Base-by-base conservation (phyloP, 2,797 vertebrate genomes). In the Cephalopachus bancanus region DNA sequence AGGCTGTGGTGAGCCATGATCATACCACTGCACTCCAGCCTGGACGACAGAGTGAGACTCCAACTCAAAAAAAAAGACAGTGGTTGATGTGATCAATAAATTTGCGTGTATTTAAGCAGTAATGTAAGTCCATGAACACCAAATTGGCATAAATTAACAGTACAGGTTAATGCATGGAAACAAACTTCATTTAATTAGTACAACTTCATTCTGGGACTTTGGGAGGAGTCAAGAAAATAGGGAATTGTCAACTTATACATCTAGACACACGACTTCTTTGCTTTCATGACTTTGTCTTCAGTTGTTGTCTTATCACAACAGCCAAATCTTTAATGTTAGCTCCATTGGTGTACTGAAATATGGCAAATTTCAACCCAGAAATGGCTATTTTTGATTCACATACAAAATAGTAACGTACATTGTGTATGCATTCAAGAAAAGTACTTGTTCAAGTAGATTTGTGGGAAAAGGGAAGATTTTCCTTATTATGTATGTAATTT, bases 381-480 rank as follows among this genome's bases (percentile, higher is more conserved):
- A 67, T 60, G 49, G 19, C 37, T 64, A 17, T 30, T 51, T 55
- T 62, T 62, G 4, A 65, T 9, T 79, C 28, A 76, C 19, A 60
- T 14, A 55, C 28, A 17, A 3, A 57, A 14, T 60, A 67, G 30
- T 33, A 53, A 78, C n/a, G 9, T 4, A 6, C 49, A 8, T 72
- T 85, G 22, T 76, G 5, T 19, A 1, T 83, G n/a, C 55, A 4
- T 19, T 95, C 93, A 90, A 79, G 74, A 62, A 79, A 57, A 87
- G 19, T 71, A 81, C 16, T 71, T 17, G 19, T 81, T 93, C 11
- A 71, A 49, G 51, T 83, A 3, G 74, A 57, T 89, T 69, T 86
- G 75, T 96, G 69, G 74, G 33, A 83, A 53, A 15, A 86, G 24
- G 49, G 53, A 60, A 33, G 83, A 59, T 78, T 95, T 72, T 44